These are phyloP conservation scores for Mythimna albipuncta DNA, from an alignment of 2,888 invertebrate genomes.

Conservation along the genomic window DNA sequence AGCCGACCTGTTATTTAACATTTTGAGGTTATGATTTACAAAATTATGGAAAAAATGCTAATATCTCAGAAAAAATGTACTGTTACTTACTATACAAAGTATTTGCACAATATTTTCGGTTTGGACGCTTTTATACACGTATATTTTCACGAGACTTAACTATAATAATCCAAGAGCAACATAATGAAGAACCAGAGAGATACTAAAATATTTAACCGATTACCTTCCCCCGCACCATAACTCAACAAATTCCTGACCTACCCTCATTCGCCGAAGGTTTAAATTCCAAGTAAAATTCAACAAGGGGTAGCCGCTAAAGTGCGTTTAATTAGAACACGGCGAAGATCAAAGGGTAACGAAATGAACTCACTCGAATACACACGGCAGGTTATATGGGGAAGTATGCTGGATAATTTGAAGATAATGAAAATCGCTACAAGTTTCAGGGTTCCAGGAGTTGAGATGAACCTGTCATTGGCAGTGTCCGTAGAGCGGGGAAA, in stretches of 20 bases:
- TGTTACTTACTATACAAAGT: too few relatives aligned
- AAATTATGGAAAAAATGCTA: too few relatives aligned
- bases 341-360: constrained; percentile 64
- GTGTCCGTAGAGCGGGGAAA: too few relatives aligned
- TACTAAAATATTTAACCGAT: constrained; percentile 35
- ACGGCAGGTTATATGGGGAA: constrained; percentile 11
- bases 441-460: constrained; percentile 17
- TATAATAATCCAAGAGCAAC: not conserved
- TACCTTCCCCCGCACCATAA: not conserved
- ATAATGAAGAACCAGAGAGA: not conserved
- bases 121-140: too few relatives aligned
- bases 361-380: constrained; percentile 56
- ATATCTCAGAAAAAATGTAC: too few relatives aligned
- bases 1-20: too few relatives aligned
- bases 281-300: constrained; percentile 35
- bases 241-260: constrained; percentile 16
- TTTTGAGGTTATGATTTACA: too few relatives aligned
- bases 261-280: constrained; percentile 16
- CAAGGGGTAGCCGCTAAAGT: constrained; percentile 43
- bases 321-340: constrained; percentile 63
- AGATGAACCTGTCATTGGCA: constrained; percentile 5
- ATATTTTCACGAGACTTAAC: not conserved
- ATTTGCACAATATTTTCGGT: too few relatives aligned
- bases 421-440: constrained; percentile 28
- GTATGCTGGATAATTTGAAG: constrained; percentile 32